phyloP scores from a whole-genome alignment of 2,888 invertebrate species.

The Quadroppia sp. region DNA sequence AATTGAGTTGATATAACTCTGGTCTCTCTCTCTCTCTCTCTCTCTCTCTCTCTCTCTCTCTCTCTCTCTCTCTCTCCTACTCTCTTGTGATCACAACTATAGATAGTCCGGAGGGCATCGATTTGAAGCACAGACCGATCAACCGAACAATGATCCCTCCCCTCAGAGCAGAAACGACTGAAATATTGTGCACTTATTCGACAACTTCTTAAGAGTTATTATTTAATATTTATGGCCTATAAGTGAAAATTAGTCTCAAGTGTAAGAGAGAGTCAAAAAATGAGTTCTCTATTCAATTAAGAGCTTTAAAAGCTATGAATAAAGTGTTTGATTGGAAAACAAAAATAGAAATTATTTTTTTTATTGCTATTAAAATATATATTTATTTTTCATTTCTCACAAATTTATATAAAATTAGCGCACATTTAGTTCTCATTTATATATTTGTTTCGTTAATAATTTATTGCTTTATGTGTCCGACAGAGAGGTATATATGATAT shows the following conservation, averaged over 20 bases:
- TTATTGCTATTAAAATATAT: not conserved
- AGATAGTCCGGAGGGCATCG: slow-evolving; percentile 25
- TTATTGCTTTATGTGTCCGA: not conserved
- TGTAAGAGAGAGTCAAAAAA: not conserved
- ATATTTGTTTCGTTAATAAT: not conserved
- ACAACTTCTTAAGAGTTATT: not conserved
- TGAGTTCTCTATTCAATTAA: not conserved
- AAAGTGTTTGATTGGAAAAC: not conserved
- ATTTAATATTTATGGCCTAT: not conserved
- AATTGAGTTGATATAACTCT: slow-evolving; percentile 26
- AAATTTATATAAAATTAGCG: not conserved
- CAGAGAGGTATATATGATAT: not conserved
- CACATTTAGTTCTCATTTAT: slow-evolving; percentile 7
- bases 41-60: not conserved
- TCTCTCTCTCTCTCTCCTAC: not conserved
- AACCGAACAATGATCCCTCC: slow-evolving; percentile 13
- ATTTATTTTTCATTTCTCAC: not conserved
- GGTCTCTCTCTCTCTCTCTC: slow-evolving; percentile 15
- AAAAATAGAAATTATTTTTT: not conserved
- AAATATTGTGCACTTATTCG: not conserved
- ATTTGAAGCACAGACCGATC: slow-evolving; percentile 8
- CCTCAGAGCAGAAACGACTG: not conserved
- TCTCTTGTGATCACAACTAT: not conserved
- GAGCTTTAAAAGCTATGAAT: not conserved
- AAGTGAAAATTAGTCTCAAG: not conserved